Base-by-base conservation (phyloP, 2,888 invertebrate species). In the Anticlea derivata region DNA sequence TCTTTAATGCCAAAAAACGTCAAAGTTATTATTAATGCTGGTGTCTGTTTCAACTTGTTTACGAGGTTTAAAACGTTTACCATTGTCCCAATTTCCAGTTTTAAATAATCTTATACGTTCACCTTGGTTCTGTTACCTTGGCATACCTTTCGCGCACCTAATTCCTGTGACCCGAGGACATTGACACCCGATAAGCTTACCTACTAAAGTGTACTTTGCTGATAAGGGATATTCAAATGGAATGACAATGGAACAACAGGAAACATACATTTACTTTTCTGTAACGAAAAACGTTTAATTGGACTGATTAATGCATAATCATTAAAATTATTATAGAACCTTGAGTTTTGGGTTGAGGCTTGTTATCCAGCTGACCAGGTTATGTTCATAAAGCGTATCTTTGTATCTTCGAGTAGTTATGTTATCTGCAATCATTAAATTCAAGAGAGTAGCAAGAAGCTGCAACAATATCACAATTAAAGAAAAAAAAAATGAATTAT, bases 121-220 rank as follows among this genome's bases (percentile, higher is more conserved):
- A 67, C 68, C 64, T 73, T 73, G 69, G 73, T 71, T 68, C 34
- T 58, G 78, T 86, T 76, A 77, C 80, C 78, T 79, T 79, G 75
- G 75, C 80, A 83, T 80, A 78, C 80, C 80, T 80, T 79, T 76
- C 70, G 75, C 73, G 68, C 70, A 70, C 73, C 56, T 50, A 75
- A 75, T 75, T 76, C 71, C 68, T 68, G 63, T 68, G 67, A 68
- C 65, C 66, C 67, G 78, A 74, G 84, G 77, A 82, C 80, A 68
- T 73, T 81, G 84, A 80, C 84, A 73, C 60, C 58, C 67, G 74
- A 77, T 81, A 78, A 79, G 70, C 68, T 66, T 61, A 63, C 66
- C 66, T 58, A 46, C 31, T 26, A 5, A 37, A 33, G 26, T 52
- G 22, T 11, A 22, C 17, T 13, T 13, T 27, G 11, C 34, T 23